Conservation (phyloP, 2,113 vertebrate genomes). For the Elanoides forficatus region DNA sequence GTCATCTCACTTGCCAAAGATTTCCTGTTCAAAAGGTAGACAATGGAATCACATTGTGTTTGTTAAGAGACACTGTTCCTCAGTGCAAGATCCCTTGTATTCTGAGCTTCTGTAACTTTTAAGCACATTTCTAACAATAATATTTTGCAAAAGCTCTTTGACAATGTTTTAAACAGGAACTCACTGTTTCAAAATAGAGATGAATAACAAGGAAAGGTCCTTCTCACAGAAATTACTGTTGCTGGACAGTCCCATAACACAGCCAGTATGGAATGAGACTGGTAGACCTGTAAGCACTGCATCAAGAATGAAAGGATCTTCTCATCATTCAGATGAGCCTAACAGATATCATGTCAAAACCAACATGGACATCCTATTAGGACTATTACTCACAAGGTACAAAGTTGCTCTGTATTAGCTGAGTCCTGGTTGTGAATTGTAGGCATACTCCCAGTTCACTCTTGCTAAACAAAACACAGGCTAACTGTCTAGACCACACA, state of each 20-base stretch:
- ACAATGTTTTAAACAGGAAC: not conserved
- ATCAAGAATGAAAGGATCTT: not conserved
- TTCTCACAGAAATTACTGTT: not conserved
- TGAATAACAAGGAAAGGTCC: not conserved
- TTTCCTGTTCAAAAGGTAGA: slow-evolving; percentile 1
- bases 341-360: not conserved
- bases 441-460: not conserved
- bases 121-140: not conserved
- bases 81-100: not conserved
- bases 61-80: not conserved
- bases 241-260: not conserved
- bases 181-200: not conserved
- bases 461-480: not conserved
- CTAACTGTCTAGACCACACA: not conserved
- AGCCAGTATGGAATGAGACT: not conserved
- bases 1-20: not conserved
- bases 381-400: not conserved
- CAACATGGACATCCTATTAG: not conserved
- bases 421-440: not conserved
- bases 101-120: not conserved
- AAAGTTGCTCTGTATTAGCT: not conserved
- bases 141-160: not conserved
- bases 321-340: not conserved
- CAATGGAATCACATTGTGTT: not conserved
- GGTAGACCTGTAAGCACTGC: not conserved